Base-by-base conservation (phyloP, 2,797 vertebrate species). In the Chelmon rostratus region DNA sequence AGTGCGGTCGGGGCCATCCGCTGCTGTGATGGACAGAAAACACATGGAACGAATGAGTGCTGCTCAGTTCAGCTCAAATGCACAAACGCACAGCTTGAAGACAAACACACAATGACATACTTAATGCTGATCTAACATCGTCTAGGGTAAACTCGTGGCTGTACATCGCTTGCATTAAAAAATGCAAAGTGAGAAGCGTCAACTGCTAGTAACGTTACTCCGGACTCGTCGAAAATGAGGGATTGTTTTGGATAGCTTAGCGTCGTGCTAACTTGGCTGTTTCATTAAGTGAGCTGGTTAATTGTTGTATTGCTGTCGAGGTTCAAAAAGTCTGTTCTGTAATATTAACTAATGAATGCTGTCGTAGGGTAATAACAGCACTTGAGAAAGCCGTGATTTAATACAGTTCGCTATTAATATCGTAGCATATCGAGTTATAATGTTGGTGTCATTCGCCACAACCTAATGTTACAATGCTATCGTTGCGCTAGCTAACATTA, bases 1-100 rank as follows among this genome's bases (percentile, higher is more conserved):
- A 44, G 58, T 68, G 82, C 73, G 54, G 82, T 85, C 67, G 78
- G 68, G 86, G 91, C 91, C 91, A 92, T 95, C 89, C 89, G 78
- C 91, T 84, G 69, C 50, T 82, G 80, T 73, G 21, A 71, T 73
- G 80, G 28, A 68, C 59, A 64, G 16, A 31, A 6, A 12, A 74
- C 31, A 61, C 47, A 23, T 52, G 21, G 62, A 57, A 69, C 28
- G 57, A 23, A 46, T 25, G 61, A 76, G 11, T 58, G 35, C 13
- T 31, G 47, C 13, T 47, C 53, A 19, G 49, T 23, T 56, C 4
- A 50, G 9, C 35, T 44, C 33, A 61, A 31, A n/a, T n/a, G 19
- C 7, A 52, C 25, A 47, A 9, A 44, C 5, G 58, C n/a, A n/a
- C 10, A 61, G 11, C 9, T 18, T 61, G 7, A 31, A 70, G 8